Conservation (phyloP, 2,797 vertebrate genomes). For the Manis pentadactyla region DNA sequence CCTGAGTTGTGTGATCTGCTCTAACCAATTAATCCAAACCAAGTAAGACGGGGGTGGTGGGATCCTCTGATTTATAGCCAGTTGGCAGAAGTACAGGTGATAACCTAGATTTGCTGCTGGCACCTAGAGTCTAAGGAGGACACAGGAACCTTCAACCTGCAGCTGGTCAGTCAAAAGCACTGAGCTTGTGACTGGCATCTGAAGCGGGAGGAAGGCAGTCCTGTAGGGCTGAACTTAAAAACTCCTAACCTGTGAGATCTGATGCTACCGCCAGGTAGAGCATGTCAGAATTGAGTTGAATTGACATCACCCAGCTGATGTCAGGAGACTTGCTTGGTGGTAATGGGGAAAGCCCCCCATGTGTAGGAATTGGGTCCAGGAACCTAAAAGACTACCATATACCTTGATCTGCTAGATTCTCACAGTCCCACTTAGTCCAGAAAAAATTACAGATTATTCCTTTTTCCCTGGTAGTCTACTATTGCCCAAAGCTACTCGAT, state of each 20-base stretch:
- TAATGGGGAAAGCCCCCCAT: no score
- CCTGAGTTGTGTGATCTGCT: not conserved
- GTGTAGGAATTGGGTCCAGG: not conserved
- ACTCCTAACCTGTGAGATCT: not conserved
- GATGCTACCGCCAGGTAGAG: not conserved
- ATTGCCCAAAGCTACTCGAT: not conserved
- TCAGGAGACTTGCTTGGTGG: no score
- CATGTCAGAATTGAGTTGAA: not conserved
- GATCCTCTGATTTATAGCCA: not conserved
- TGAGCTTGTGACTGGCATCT: not conserved
- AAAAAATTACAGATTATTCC: conserved; percentile 24
- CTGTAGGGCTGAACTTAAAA: not conserved
- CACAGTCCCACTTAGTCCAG: not conserved
- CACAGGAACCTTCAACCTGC: not conserved
- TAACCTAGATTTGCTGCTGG: not conserved
- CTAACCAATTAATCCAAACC: not conserved
- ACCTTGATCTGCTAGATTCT: not conserved
- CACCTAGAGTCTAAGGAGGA: not conserved
- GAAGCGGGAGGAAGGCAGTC: not conserved
- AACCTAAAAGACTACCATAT: not conserved
- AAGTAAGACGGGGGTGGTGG: not conserved
- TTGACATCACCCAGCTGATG: no score
- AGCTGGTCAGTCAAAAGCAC: not conserved
- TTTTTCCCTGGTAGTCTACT: not conserved
- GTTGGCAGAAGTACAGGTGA: not conserved